These are phyloP conservation scores for Plagiodera versicolora DNA, from an alignment of 2,888 invertebrate species.

Conservation along the genomic window DNA sequence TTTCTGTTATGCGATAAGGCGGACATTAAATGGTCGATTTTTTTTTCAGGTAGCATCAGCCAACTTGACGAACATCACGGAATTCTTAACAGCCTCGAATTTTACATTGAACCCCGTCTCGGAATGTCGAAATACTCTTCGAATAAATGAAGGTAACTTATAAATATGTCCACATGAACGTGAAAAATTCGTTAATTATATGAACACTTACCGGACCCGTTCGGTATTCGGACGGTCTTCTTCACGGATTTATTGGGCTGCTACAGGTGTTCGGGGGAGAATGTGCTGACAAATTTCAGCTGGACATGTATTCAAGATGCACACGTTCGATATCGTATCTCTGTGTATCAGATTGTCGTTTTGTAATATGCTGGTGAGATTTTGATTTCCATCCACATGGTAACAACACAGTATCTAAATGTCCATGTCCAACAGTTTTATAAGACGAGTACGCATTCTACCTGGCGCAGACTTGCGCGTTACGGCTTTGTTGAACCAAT, in stretches of 20 bases:
- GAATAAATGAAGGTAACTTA: constrained; percentile 34
- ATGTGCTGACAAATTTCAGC: background rate
- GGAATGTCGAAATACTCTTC: constrained; percentile 31
- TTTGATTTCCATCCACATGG: too few relatives aligned
- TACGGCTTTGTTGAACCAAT: too few relatives aligned
- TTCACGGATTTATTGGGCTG: background rate
- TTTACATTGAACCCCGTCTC: constrained; percentile 16
- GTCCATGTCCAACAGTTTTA: too few relatives aligned
- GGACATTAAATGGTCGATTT: constrained; percentile 19
- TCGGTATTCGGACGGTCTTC: constrained; percentile 22
- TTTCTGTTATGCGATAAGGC: constrained; percentile 24
- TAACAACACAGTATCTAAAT: too few relatives aligned
- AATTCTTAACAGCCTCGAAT: constrained; percentile 23
- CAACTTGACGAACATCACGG: constrained; percentile 21
- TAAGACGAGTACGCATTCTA: too few relatives aligned
- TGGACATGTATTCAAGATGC: background rate
- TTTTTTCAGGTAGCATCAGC: constrained; percentile 28
- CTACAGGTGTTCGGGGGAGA: background rate
- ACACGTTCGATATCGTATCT: background rate
- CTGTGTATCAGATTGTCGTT: background rate
- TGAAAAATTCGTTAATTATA: constrained; percentile 48
- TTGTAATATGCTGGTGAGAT: too few relatives aligned
- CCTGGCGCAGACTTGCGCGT: too few relatives aligned
- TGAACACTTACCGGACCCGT: constrained; percentile 40
- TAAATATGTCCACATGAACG: constrained; percentile 40